Percentiles rank a stretch among this genome's conserved stretches.
phyloP scores from a whole-genome alignment of 2,113 vertebrate genomes.

The Ceyx cyanopectus region DNA sequence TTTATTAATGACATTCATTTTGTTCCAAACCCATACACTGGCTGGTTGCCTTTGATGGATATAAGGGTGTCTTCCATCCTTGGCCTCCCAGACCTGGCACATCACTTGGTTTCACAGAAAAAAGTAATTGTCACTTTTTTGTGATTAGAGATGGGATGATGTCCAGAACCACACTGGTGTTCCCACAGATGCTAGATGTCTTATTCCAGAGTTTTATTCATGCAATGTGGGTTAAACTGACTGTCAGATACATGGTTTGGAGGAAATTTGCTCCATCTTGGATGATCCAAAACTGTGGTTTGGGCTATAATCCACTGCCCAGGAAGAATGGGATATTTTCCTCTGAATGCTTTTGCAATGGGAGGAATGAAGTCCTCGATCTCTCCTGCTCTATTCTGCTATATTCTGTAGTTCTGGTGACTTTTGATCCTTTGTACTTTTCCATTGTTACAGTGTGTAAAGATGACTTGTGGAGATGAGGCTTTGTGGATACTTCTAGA shows the following conservation, averaged over 20 bases:
- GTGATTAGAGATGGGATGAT: not conserved
- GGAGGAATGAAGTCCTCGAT: not conserved
- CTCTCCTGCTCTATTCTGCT: not conserved
- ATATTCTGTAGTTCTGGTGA: not conserved
- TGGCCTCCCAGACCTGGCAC: not conserved
- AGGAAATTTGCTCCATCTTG: not conserved
- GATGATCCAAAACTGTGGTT: not conserved
- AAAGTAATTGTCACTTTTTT: not conserved
- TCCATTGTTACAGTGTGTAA: not conserved
- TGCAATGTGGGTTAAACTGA: not conserved
- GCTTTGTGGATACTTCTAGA: not conserved
- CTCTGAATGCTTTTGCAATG: not conserved
- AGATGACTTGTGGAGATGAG: not conserved
- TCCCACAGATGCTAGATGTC: not conserved
- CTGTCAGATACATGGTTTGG: not conserved
- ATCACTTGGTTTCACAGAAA: not conserved
- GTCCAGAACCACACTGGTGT: not conserved
- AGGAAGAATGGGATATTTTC: not conserved
- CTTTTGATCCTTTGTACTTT: slow-evolving; percentile 1
- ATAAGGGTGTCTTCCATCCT: not conserved
- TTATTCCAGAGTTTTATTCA: not conserved
- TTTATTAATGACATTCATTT: not conserved
- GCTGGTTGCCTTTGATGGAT: not conserved
- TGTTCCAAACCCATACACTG: not conserved
- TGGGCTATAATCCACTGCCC: not conserved